A percentile compares a stretch with the other conserved stretches of the same genome.
Evolutionary conservation across 2,113 vertebrate species (phyloP).

Genomic region (Vulpes vulpes): DNA sequence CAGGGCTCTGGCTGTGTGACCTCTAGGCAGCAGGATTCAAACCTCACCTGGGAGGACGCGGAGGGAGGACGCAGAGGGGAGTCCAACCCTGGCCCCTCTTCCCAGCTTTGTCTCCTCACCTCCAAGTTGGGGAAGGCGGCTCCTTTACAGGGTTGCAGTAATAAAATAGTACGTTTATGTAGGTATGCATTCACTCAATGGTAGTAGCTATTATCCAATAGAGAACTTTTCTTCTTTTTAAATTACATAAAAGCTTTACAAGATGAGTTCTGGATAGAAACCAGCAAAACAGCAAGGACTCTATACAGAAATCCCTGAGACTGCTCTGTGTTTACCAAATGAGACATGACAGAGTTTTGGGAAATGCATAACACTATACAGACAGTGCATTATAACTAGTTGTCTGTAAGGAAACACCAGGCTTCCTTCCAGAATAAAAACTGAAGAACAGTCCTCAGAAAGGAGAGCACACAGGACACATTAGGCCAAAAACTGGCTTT

Average conservation of each 20-base stretch:
- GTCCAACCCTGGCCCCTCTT: not conserved
- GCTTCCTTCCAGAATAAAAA: slow-evolving; percentile 54
- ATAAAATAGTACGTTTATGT: not conserved
- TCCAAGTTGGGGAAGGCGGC: not conserved
- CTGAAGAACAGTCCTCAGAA: not conserved
- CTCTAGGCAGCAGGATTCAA: not conserved
- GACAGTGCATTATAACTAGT: not conserved
- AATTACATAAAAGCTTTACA: slow-evolving; percentile 30
- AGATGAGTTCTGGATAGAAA: not conserved
- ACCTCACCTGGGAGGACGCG: not conserved
- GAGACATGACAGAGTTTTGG: not conserved
- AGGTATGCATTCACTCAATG: not conserved
- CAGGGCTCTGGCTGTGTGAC: not conserved
- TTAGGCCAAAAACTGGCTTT: not conserved
- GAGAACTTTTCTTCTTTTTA: not conserved
- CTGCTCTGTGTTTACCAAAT: not conserved
- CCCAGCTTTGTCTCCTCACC: not conserved
- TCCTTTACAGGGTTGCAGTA: not conserved
- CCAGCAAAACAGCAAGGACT: not conserved
- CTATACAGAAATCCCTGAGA: not conserved
- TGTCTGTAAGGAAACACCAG: not conserved
- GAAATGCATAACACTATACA: not conserved
- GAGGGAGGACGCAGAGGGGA: accelerated
- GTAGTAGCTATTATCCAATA: not conserved
- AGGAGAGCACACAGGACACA: not conserved